A percentile compares a stretch with the other conserved stretches of the same genome.
Conservation (phyloP, 2,113 vertebrate species). For the Onychostoma macrolepis region DNA sequence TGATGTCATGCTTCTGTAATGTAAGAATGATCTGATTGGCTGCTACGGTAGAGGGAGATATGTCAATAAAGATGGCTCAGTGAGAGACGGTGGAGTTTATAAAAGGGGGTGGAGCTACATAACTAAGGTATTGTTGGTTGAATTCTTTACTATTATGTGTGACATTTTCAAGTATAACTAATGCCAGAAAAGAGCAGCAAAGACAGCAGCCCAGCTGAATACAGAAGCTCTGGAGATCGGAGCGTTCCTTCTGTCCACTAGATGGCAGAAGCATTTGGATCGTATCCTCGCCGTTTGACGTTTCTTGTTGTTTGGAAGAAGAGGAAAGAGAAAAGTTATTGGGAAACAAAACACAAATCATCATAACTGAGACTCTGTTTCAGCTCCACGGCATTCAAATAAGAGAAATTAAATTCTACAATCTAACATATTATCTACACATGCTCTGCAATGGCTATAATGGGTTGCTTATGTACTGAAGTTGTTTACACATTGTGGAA, state of each 20-base stretch:
- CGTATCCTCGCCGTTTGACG: constrained; percentile 97
- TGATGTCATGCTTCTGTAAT: constrained; percentile 68
- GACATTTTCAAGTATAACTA: constrained; percentile 74
- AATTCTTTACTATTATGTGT: constrained; percentile 73
- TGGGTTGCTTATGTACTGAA: background rate
- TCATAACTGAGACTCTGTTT: constrained; percentile 4
- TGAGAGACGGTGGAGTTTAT: constrained; percentile 54
- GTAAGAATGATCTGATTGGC: constrained; percentile 63
- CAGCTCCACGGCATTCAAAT: background rate
- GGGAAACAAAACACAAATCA: constrained; percentile 7
- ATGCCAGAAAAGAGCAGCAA: constrained; percentile 63
- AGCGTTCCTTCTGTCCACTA: constrained; percentile 63
- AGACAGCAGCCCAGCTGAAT: constrained; percentile 68
- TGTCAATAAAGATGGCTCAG: background rate
- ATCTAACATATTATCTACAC: background rate
- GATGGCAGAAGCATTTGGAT: constrained; percentile 90
- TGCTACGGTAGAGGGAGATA: background rate
- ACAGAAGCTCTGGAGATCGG: constrained; percentile 24
- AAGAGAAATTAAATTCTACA: background rate
- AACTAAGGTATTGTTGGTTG: constrained; percentile 73
- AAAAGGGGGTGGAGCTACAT: constrained; percentile 69
- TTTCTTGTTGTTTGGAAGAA: constrained; percentile 83
- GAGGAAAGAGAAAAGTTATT: constrained; percentile 70
- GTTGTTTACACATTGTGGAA: constrained; percentile 11
- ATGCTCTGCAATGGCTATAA: background rate